Evolutionary conservation across 2,797 vertebrate species (phyloP), one percentile per base, ranked within the genome.

Genomic region (Hapalemur alaotrensis): DNA sequence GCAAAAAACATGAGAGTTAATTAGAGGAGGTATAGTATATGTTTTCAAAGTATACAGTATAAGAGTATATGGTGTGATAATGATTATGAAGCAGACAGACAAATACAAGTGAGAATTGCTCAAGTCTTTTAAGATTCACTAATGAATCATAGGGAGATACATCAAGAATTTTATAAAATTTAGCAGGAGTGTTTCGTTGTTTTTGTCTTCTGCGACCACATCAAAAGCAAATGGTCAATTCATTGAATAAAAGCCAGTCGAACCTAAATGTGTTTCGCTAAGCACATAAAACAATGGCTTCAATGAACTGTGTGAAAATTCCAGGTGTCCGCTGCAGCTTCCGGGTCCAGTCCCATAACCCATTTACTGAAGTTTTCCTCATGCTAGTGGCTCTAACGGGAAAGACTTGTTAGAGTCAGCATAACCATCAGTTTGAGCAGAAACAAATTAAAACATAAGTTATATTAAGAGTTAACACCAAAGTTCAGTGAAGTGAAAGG

Each of bases 51-150:
- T 76, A 32, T 65, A 63, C n/a, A 73, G 28, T 52, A 4, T 72
- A 80, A 63, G 61, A 87, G 63, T 30, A 73, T 38, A 54, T 28
- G 8, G 32, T 50, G 38, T 28, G 30, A 59, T 65, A 35, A 80
- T 80, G 63, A 86, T 61, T n/a, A 69, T 22, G 28, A 89, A 95
- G 22, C 18, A 54, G 69, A 94, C 14, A 88, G 69, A 89, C 84
- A 95, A 94, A 95, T 12, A 76, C 25, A 95, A 57, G 22, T n/a
- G 30, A 91, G 41, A 73, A 89, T 41, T 75, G 4, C 28, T 76
- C 22, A 63, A 22, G 30, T 52, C 25, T 91, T 50, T 90, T 35
- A 93, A 94, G 83, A 73, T 84, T 91, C 79, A 86, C 63, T 90
- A 54, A 38, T 65, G 52, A 91, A 79, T 65, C 59, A 76, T 1